Evolutionary conservation across 2,888 invertebrate genomes (phyloP).

Genomic region (Smittia sp.): DNA sequence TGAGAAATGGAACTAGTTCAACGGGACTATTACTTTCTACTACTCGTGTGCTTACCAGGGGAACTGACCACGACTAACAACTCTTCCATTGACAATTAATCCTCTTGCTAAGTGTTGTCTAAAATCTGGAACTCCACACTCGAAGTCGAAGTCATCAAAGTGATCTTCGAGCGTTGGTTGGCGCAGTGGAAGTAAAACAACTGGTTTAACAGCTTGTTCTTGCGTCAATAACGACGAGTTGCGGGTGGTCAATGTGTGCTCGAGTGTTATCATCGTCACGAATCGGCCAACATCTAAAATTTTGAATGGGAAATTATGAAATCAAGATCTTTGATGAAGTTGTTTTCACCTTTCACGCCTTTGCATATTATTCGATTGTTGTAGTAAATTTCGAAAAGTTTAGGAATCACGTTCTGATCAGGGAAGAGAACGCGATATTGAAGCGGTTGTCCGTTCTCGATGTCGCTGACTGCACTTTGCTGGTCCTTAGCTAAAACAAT

Average conservation of each 20-base stretch:
- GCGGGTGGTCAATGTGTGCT: constrained; percentile 33
- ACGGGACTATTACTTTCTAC: too few species aligned
- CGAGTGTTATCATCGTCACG: constrained; percentile 12
- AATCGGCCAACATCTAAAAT: constrained; percentile 23
- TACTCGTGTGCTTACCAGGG: constrained; percentile 28
- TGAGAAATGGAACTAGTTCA: too few species aligned
- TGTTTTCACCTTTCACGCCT: not conserved
- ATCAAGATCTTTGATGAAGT: too few species aligned
- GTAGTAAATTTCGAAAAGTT: constrained; percentile 26
- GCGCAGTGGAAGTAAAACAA: not conserved
- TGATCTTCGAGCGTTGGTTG: not conserved
- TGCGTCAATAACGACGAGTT: not conserved
- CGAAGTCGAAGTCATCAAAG: not conserved
- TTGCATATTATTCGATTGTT: constrained; percentile 30
- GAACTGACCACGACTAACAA: constrained; percentile 18
- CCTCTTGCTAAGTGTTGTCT: not conserved
- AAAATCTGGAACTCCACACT: constrained; percentile 10
- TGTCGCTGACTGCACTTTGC: not conserved
- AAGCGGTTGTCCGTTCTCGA: constrained; percentile 4
- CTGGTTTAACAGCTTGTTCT: not conserved
- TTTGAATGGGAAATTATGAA: not conserved
- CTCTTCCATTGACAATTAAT: constrained; percentile 4
- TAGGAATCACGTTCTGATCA: constrained; percentile 26
- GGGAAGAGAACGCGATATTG: constrained; percentile 26
- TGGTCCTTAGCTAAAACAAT: constrained; percentile 1